Evolutionary conservation across 1,140 invertebrate species (phyloP), one percentile per base, ranked within the genome.

Genomic region (Zaprionus tsacasi): DNA sequence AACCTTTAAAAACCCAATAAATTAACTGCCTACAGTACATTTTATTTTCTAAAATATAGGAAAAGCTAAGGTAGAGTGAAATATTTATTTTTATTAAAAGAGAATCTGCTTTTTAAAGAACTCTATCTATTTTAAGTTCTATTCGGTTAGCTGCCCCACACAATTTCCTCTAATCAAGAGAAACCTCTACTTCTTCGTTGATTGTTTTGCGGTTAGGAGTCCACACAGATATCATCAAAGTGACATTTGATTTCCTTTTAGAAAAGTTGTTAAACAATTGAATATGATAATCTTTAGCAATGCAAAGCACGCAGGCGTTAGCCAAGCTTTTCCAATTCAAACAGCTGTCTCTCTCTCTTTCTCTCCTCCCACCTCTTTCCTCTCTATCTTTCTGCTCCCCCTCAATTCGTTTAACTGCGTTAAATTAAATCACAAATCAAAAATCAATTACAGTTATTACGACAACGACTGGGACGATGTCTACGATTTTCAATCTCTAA

Each of bases 381-480:
- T 13, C 17, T 15, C 52, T 70, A 8, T 33, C 27, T 57, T 36
- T 48, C 55, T 36, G n/a, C n/a, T 30, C 35, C 67, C 64, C 65
- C 82, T 77, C 82, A 87, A 88, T 87, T 87, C 82, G 82, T 87
- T 87, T 87, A 87, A 87, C 82, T 87, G 79, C 87, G 87, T 90
- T 83, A 91, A 91, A 91, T 91, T 91, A 91, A 91, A 91, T 91
- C 82, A 91, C 88, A 91, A 91, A 91, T 91, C 88, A 91, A 91
- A 91, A 91, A 91, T 91, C 88, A 91, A 91, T 91, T 91, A 88
- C 88, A 88, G 83, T 91, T 91, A 91, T 91, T 91, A 91, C 88
- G 69, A 73, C 82, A 74, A 81, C 82, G 82, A 77, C 76, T 73
- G 58, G 72, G 70, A 82, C 80, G 79, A 76, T 82, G 82, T 87